phyloP scores from a whole-genome alignment of 2,797 vertebrate genomes.

The Sylvilagus floridanus region DNA sequence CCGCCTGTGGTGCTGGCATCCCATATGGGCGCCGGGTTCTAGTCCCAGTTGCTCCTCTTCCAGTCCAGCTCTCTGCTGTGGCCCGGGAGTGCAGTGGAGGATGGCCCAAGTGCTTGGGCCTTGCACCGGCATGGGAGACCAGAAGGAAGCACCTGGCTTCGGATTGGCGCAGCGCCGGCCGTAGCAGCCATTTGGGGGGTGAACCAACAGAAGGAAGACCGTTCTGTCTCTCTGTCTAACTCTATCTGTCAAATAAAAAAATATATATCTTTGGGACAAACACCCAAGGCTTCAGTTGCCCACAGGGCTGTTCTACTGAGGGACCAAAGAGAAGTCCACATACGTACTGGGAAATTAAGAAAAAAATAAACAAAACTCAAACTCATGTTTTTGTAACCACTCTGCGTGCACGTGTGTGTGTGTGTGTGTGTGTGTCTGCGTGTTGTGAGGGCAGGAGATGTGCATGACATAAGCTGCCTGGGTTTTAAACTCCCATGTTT shows the following conservation, averaged over 20 bases:
- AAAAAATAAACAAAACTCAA: background rate
- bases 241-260: too few species aligned
- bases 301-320: background rate
- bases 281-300: background rate
- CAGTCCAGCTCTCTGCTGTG: too few species aligned
- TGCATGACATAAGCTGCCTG: background rate
- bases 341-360: background rate
- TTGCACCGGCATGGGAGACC: too few species aligned
- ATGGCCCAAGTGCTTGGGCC: too few species aligned
- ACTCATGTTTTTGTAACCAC: background rate
- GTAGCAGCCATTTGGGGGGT: too few species aligned
- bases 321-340: background rate
- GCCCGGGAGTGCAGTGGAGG: too few species aligned
- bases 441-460: background rate
- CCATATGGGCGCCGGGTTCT: too few species aligned
- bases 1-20: too few species aligned
- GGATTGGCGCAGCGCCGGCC: fast-evolving
- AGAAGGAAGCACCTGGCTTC: too few species aligned
- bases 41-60: too few species aligned
- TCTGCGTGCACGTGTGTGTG: background rate
- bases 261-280: background rate
- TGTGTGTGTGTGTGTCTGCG: background rate
- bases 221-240: too few species aligned
- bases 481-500: background rate
- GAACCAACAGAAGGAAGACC: too few species aligned